Base-by-base conservation (phyloP, 2,797 vertebrate genomes). In the Crotalus adamanteus region DNA sequence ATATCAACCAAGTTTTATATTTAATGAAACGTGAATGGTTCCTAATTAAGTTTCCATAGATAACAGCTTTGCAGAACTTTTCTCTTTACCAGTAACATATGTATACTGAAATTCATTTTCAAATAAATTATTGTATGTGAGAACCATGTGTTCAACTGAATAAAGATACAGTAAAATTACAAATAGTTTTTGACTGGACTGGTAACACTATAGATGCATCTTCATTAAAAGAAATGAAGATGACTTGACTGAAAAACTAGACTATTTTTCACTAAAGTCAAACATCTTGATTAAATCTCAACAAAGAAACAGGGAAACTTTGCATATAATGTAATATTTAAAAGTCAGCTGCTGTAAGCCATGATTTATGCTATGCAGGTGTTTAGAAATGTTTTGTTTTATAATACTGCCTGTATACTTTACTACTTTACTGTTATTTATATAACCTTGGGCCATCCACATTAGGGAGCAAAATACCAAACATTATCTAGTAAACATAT, bases 321-420 rank as follows among this genome's bases (percentile, higher is more conserved):
- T 88, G 60, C 91, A 96, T 93, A 94, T 92, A 96, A 94, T 63
- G 86, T 94, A 97, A 96, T 78, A 94, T 73, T 94, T 94, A 95
- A 94, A 94, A 94, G 95, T 96, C 92, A 94, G 94, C 96, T 96
- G 93, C 18, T 63, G 93, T 92, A 96, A 92, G 91, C 91, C 94
- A 91, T 96, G 95, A 97, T 96, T 97, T 96, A 96, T 92, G 91
- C 93, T 95, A 94, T 26, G 92, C 95, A 97, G 96, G 96, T 97
- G 95, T 94, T 95, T 96, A 95, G 69, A 95, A 96, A 93, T 93
- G 91, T 95, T 97, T 96, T 92, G 93, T 94, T 95, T 96, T 94
- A 94, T 96, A 92, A 96, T 90, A 92, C 88, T 59, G 31, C 78
- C 1, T 1, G 90, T 91, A 93, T 93, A 91, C 91, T 96, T 97